A percentile compares a stretch with the other conserved stretches of the same genome.
Conservation (phyloP, 2,888 invertebrate species). For the Hanleya hanleyi region DNA sequence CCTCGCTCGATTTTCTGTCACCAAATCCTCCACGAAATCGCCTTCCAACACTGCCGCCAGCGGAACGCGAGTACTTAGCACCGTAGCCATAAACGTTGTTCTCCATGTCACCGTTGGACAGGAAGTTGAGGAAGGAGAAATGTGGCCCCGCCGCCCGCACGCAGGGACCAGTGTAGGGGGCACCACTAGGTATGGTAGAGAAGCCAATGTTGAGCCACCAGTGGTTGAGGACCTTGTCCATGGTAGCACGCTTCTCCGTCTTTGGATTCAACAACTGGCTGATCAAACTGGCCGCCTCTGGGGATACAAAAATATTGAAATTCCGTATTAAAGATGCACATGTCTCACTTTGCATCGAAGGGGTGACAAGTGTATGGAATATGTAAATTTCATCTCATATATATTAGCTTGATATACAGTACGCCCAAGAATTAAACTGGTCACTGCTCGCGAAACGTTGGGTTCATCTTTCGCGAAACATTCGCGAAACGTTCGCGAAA, state of each 20-base stretch:
- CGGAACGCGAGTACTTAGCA: not conserved
- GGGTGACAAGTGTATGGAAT: too few species aligned
- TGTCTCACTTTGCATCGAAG: too few species aligned
- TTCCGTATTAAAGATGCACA: too few species aligned
- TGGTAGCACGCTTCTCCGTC: constrained; percentile 90
- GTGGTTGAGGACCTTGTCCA: constrained; percentile 95
- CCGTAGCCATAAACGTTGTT: not conserved
- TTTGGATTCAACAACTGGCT: constrained; percentile 95
- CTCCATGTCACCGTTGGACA: not conserved
- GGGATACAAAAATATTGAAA: constrained; percentile 53
- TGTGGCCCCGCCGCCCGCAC: constrained; percentile 17
- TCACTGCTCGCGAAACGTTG: too few species aligned
- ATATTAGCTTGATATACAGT: not conserved
- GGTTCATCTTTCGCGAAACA: too few species aligned
- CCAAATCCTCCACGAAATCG: not conserved
- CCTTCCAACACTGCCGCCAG: not conserved
- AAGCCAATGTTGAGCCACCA: constrained; percentile 91
- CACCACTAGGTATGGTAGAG: constrained; percentile 52
- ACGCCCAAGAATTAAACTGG: too few species aligned
- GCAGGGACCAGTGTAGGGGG: constrained; percentile 48
- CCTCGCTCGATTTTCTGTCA: not conserved
- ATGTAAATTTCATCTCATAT: too few species aligned
- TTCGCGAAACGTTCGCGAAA: too few species aligned
- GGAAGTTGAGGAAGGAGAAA: not conserved
- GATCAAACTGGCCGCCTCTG: constrained; percentile 95